Percentiles rank a stretch among this genome's conserved stretches.
Conservation (phyloP, 2,113 vertebrate species). For the Nicator chloris region DNA sequence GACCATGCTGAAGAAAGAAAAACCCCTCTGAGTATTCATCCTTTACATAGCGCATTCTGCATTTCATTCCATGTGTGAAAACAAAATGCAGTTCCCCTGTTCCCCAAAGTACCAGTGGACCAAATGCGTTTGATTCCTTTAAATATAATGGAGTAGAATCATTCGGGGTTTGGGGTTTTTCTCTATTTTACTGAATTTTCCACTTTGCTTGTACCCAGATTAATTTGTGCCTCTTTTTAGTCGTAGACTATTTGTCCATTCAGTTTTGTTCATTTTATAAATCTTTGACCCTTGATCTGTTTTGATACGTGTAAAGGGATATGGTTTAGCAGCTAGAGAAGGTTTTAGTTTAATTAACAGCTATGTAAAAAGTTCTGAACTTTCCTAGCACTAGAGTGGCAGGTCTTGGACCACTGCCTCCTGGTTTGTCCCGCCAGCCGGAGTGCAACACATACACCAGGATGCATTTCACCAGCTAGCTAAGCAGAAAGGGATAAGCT, state of each 20-base stretch:
- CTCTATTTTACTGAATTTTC: background rate
- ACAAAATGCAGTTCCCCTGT: background rate
- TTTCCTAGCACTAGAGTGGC: background rate
- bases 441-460: background rate
- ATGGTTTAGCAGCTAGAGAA: background rate
- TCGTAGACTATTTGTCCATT: background rate
- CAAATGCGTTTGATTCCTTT: background rate
- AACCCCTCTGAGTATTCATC: constrained; percentile 46
- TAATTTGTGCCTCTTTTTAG: background rate
- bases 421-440: background rate
- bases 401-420: background rate
- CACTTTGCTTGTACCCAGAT: background rate
- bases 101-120: constrained; percentile 2
- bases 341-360: background rate
- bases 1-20: background rate
- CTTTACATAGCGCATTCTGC: background rate
- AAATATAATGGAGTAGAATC: background rate
- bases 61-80: constrained; percentile 53
- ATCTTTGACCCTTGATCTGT: background rate
- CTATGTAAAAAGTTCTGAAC: background rate
- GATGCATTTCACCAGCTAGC: background rate
- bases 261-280: background rate
- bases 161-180: background rate
- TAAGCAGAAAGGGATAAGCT: background rate
- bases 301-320: background rate